phyloP scores from a whole-genome alignment of 2,113 vertebrate species.

The Proteles cristata region DNA sequence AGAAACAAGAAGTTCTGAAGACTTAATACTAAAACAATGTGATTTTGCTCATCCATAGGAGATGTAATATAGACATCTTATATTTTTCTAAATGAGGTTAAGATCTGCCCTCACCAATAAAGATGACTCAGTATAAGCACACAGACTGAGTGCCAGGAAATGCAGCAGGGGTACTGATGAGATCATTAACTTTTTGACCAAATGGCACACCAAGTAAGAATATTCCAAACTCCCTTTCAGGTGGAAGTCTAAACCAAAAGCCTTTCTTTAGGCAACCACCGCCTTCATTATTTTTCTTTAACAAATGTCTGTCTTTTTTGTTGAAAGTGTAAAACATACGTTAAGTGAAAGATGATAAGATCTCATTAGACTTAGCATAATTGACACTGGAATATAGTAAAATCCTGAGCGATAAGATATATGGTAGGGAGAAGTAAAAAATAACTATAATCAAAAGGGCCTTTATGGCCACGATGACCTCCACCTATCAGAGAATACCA shows the following conservation, averaged over 20 bases:
- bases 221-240: not conserved
- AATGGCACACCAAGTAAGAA: not conserved
- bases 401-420: not conserved
- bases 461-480: not conserved
- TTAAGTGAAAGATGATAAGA: not conserved
- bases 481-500: not conserved
- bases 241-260: not conserved
- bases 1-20: not conserved
- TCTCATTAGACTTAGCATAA: not conserved
- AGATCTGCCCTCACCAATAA: not conserved
- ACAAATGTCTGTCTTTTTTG: not conserved
- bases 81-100: not conserved
- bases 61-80: not conserved
- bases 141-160: not conserved
- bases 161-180: not conserved
- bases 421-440: not conserved
- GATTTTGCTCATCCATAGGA: not conserved
- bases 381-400: not conserved
- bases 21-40: not conserved
- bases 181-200: not conserved
- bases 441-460: not conserved
- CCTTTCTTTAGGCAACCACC: too few relatives aligned
- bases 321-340: not conserved
- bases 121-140: not conserved
- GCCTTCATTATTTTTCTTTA: not conserved